These are phyloP conservation scores for Baccha elongata DNA, from an alignment of 2,888 invertebrate species.

Conservation along the genomic window DNA sequence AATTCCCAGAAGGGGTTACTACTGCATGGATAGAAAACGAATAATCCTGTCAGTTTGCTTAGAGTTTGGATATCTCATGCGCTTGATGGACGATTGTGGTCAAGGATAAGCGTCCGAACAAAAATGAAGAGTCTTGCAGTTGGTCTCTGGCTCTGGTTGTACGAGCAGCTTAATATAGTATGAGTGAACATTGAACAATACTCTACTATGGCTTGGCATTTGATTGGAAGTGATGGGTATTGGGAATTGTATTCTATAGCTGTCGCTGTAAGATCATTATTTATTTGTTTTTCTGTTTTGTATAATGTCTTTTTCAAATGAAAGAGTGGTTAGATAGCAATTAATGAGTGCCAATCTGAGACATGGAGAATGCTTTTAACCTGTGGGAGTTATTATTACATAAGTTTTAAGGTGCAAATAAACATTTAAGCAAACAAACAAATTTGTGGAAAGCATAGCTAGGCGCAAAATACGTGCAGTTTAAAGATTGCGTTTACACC, in stretches of 20 bases:
- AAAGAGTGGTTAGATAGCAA: not conserved
- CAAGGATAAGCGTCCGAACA: conserved; percentile 67
- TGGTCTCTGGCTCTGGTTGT: conserved; percentile 20
- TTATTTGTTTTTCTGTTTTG: conserved; percentile 46
- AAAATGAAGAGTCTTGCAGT: conserved; percentile 48
- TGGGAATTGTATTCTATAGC: conserved; percentile 56
- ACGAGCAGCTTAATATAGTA: not conserved
- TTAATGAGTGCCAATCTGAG: no score
- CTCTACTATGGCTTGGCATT: conserved; percentile 52
- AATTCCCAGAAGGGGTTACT: conserved; percentile 46
- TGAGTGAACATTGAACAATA: conserved; percentile 46
- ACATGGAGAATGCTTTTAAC: no score
- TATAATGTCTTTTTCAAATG: not conserved
- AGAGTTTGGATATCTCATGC: conserved; percentile 67
- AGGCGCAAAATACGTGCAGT: no score
- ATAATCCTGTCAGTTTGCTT: conserved; percentile 73
- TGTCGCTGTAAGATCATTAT: conserved; percentile 67
- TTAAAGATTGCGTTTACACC: no score
- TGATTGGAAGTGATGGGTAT: conserved; percentile 66
- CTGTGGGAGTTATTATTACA: no score
- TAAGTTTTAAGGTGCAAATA: no score
- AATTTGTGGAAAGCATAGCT: no score
- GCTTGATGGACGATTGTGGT: conserved; percentile 71
- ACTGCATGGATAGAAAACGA: conserved; percentile 58
- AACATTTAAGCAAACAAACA: no score